Evolutionary conservation across 2,797 vertebrate species (phyloP).

Genomic region (Chelmon rostratus): DNA sequence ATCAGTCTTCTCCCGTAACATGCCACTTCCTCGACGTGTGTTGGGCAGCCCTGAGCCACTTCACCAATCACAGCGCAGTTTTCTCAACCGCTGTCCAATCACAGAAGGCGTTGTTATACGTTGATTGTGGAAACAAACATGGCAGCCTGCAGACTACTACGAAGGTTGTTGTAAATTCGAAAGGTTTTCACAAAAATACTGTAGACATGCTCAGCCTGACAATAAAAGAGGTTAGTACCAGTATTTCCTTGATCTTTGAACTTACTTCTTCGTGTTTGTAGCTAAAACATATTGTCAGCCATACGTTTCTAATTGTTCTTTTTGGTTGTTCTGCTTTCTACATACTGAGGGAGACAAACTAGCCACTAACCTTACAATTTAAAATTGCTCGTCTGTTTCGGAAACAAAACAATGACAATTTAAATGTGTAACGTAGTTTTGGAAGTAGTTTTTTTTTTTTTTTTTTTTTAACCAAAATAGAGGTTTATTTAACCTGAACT

Average conservation of each 20-base stretch:
- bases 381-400: background rate
- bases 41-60: rapidly evolving
- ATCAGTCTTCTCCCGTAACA: constrained; percentile 12
- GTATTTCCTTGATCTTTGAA: rapidly evolving
- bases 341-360: too few relatives aligned
- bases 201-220: constrained; percentile 87
- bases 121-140: constrained; percentile 79
- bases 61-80: constrained; percentile 73
- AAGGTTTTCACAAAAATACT: background rate
- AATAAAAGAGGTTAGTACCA: constrained; percentile 89
- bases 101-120: constrained; percentile 59
- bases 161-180: constrained; percentile 60
- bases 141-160: constrained; percentile 82
- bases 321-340: background rate
- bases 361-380: background rate
- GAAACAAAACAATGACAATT: background rate
- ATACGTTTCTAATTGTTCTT: background rate
- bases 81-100: constrained; percentile 79
- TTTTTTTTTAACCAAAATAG: background rate
- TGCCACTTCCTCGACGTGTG: constrained; percentile 11
- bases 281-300: background rate
- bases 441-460: too few relatives aligned
- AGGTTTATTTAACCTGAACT: background rate
- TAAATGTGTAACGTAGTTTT: background rate
- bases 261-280: background rate